Base-by-base conservation (phyloP, 1,140 invertebrate genomes). In the Drosophila nannoptera region DNA sequence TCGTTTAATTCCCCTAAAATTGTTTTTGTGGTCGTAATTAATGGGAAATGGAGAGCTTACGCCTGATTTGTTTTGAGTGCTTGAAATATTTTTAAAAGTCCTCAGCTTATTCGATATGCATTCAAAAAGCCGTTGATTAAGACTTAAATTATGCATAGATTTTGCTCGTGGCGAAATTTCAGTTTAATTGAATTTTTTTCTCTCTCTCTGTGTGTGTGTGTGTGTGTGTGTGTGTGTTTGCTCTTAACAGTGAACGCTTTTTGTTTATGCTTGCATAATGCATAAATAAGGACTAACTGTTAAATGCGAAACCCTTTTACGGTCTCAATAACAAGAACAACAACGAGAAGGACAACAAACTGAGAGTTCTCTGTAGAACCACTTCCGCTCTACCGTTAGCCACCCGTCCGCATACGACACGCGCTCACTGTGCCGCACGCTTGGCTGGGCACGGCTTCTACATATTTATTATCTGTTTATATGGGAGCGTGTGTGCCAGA, bases 391-490 rank as follows among this genome's bases (percentile, higher is more conserved):
- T 35, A 22, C 22, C 46, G n/a, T 50, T 48, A 8, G 6, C 11
- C 40, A 35, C 52, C 48, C 63, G 14, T 29, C n/a, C 38, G 42
- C 43, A 59, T 45, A 65, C 43, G 46, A 5, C 12, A 45, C n/a
- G 22, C 33, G 43, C 29, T 16, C 63, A 65, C 48, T 58, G 61
- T 45, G 4, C 33, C 33, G 64, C 40, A 71, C 56, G 69, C 42
- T 62, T 64, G 38, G 43, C 56, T 69, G 50, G 49, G 22, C 72
- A 55, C 63, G 60, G 31, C 72, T 69, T 63, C 43, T 75, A 78
- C 53, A 73, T 68, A 76, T 75, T 78, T 76, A 78, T 78, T 78
- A 78, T 63, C 32, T 72, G 69, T 72, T 68, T 71, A 68, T 54
- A 49, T 65, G 40, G 32, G 49, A 33, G 22, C 53, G 48, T 32